Base-by-base conservation (phyloP, 1,140 invertebrate genomes). In the Diorhabda elongata region DNA sequence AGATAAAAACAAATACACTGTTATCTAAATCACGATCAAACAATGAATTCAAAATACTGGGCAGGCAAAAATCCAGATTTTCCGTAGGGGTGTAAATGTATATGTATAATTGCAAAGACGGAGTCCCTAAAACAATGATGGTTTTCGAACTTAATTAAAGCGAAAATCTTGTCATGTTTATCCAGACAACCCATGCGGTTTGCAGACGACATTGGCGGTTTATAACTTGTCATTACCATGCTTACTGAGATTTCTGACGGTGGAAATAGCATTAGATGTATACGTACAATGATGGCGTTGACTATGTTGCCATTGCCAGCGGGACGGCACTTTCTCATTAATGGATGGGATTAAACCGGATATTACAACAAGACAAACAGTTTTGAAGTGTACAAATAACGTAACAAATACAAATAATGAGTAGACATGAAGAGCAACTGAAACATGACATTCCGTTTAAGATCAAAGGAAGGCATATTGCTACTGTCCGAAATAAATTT, bases 191-290 rank as follows among this genome's bases (percentile, higher is more conserved):
- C 69, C 68, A 44, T 70, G 71, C 73, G 73, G 73, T 77, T 52
- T 69, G 73, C 66, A 71, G 69, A 71, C 69, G 75, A 76, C 74
- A 75, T 74, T 71, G 73, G 74, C 72, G 77, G 77, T 78, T 78
- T 78, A 78, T 78, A 78, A 77, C 74, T 78, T 78, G 77, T 78
- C 77, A 75, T 78, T 78, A 75, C 71, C 77, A 78, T 75, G 74
- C 77, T 73, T 71, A 61, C 72, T 70, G 70, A 73, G 76, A 76
- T 73, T 76, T 76, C 73, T 70, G 73, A 70, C 68, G 69, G 57
- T 26, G 45, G 45, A 42, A 6, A 60, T 60, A 6, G 11, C 42
- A 26, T 26, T 26, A 26, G 26, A 26, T 26, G 26, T 26, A 26
- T 26, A 26, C 26, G 26, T 26, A 26, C 26, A 26, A 26, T 26